A percentile compares a stretch with the other conserved stretches of the same genome.
phyloP scores from a whole-genome alignment of 2,797 vertebrate genomes.

The Melanotaenia nigrans region DNA sequence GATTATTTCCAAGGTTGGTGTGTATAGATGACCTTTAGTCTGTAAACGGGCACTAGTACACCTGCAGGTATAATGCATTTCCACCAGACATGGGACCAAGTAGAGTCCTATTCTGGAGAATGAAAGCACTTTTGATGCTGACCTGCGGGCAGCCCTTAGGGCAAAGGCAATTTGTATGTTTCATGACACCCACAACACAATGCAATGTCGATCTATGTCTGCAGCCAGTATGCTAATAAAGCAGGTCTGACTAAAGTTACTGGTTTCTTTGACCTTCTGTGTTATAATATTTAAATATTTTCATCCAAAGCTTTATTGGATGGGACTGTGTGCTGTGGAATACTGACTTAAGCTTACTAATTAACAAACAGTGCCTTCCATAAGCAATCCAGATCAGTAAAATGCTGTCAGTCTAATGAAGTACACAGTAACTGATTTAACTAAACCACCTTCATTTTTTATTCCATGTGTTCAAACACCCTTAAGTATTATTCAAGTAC shows the following conservation, averaged over 20 bases:
- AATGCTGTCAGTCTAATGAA: constrained; percentile 67
- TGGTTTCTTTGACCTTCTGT: constrained; percentile 28
- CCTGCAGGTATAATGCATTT: constrained; percentile 74
- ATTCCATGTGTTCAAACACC: constrained; percentile 84
- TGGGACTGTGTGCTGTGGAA: constrained; percentile 62
- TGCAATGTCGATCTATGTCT: constrained; percentile 47
- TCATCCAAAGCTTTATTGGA: constrained; percentile 36
- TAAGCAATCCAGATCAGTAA: constrained; percentile 56
- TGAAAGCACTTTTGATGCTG: constrained; percentile 76
- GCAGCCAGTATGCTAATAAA: constrained; percentile 56
- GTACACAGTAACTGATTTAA: constrained; percentile 74
- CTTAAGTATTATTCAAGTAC: constrained; percentile 85
- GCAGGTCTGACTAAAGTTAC: constrained; percentile 54
- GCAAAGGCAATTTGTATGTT: constrained; percentile 76
- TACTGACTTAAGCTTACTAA: constrained; percentile 68
- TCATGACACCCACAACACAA: constrained; percentile 71
- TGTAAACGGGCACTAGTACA: constrained; percentile 69
- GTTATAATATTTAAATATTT: constrained; percentile 44
- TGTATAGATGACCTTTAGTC: constrained; percentile 65
- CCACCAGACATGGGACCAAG: constrained; percentile 61
- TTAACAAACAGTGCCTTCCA: constrained; percentile 72
- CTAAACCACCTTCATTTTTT: constrained; percentile 80
- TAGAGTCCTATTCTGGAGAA: constrained; percentile 62
- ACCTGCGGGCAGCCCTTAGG: constrained; percentile 74
- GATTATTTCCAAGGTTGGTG: constrained; percentile 61